phyloP scores from a whole-genome alignment of 2,113 vertebrate species.

The Narcine bancroftii region DNA sequence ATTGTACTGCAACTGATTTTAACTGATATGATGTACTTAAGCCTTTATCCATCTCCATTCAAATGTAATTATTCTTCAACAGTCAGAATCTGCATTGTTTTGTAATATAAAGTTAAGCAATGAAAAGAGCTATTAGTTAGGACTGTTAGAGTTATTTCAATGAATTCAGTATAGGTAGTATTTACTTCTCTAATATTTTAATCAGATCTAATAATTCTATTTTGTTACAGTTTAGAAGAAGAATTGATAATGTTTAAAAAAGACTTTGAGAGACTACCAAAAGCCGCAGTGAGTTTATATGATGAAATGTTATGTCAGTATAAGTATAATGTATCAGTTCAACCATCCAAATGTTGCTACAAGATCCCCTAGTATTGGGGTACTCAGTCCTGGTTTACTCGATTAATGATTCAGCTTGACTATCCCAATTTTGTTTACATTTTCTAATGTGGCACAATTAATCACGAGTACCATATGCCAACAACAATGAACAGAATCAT shows the following conservation, averaged over 20 bases:
- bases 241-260: slow-evolving; percentile 67
- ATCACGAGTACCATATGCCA: not conserved
- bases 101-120: not conserved
- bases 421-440: not conserved
- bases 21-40: no score
- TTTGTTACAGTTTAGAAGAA: slow-evolving; percentile 59
- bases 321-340: not conserved
- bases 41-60: not conserved
- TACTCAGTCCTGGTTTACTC: not conserved
- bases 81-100: not conserved
- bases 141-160: not conserved
- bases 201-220: not conserved
- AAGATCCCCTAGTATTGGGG: not conserved
- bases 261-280: slow-evolving; percentile 63
- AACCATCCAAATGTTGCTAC: not conserved
- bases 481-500: not conserved
- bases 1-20: not conserved
- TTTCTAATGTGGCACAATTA: not conserved
- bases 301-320: not conserved
- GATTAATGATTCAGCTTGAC: not conserved
- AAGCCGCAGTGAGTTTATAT: slow-evolving; percentile 63
- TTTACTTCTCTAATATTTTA: not conserved
- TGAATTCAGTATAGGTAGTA: not conserved
- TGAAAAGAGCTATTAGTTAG: not conserved
- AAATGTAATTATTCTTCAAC: no score